Base-by-base conservation (phyloP, 1,140 invertebrate genomes). In the Anadara kagoshimensis region DNA sequence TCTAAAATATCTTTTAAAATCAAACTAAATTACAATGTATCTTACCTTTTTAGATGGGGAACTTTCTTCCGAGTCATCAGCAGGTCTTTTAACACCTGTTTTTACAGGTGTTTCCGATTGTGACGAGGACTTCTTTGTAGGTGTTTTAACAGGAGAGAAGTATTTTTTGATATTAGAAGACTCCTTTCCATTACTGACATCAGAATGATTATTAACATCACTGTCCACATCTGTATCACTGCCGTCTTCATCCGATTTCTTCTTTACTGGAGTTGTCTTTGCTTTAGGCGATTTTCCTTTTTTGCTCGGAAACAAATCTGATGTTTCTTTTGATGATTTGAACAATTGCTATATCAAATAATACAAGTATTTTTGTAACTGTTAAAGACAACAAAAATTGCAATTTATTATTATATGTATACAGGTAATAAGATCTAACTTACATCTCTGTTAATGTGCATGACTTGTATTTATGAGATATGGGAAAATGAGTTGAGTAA, bases 291-390 rank as follows among this genome's bases (percentile, higher is more conserved):
- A 47, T n/a, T 71, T 68, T 61, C 78, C 69, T 47, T 79, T 82
- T 18, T 73, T 67, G n/a, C 72, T 76, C 4, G 85, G 66, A 44
- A 85, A 73, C 41, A 83, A 49, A 49, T 88, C 85, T 22, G 82
- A 79, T 22, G 78, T 82, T 53, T 86, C 84, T 73, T 88, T 88
- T n/a, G 87, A 88, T 61, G 85, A 81, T 64, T 82, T 74, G 66
- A 83, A 88, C 41, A 89, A 67, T n/a, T 72, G 68, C 87, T 88
- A 62, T 18, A 73, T 69, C 51, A 20, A 67, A 58, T 16, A 67
- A 62, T 58, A 47, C 49, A 26, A 24, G 20, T 36, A 57, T 64
- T 69, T 36, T 18, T 59, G 65, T 57, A 20, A 47, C 14, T 49
- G n/a, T n/a, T n/a, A n/a, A n/a, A n/a, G n/a, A n/a, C n/a, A n/a